Conservation (phyloP, 2,888 invertebrate genomes). For the Heteropelma amictum region DNA sequence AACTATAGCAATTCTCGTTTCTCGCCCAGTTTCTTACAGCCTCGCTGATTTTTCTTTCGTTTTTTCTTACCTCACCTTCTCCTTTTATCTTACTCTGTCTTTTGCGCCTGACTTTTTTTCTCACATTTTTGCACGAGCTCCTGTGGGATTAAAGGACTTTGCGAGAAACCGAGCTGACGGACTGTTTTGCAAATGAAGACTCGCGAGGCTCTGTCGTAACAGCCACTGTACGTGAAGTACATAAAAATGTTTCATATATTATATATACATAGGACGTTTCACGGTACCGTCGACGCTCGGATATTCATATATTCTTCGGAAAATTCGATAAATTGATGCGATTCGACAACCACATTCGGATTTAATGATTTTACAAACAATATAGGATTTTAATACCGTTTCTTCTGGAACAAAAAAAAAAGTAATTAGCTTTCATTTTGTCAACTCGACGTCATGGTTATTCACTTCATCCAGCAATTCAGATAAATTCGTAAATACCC, state of each 20-base stretch:
- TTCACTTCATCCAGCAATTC: no score
- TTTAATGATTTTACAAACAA: no score
- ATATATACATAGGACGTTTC: neutral
- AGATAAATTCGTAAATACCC: no score
- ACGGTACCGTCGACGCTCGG: neutral
- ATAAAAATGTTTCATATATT: neutral
- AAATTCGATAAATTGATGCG: neutral
- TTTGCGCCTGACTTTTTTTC: neutral
- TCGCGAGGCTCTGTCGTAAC: conserved; percentile 19
- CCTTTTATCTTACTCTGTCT: neutral
- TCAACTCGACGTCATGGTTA: no score
- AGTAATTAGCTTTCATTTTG: no score
- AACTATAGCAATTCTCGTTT: conserved; percentile 58
- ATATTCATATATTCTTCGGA: neutral
- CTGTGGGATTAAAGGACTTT: conserved; percentile 39
- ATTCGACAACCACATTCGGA: neutral
- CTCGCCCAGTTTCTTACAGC: conserved; percentile 57
- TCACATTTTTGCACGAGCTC: conserved; percentile 38
- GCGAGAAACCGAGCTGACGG: conserved; percentile 48
- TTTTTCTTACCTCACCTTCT: conserved; percentile 14
- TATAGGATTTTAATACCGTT: no score
- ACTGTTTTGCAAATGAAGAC: conserved; percentile 53
- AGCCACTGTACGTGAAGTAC: neutral
- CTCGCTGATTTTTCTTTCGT: conserved; percentile 47
- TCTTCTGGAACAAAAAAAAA: no score